Conservation (phyloP, 2,797 vertebrate genomes). For the Phoebastria nigripes region DNA sequence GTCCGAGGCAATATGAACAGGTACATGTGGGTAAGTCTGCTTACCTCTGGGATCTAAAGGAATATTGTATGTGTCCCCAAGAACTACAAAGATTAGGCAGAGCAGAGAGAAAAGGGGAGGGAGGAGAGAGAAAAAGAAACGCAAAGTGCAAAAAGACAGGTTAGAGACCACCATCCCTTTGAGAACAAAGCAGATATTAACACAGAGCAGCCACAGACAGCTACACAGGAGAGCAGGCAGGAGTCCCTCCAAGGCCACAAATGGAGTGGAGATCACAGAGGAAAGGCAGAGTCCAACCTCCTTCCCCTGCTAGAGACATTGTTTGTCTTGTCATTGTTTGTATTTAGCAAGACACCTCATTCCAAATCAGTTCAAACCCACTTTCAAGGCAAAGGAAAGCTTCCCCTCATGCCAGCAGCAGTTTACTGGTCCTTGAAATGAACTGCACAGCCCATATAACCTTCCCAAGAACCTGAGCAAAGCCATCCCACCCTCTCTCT, state of each 20-base stretch:
- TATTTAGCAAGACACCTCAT: not conserved
- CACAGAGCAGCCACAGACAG: conserved; percentile 67
- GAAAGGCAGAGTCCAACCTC: not conserved
- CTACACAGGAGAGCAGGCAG: not conserved
- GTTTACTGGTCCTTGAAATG: not conserved
- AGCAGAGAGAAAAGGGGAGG: conserved; percentile 75
- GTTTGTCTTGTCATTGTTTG: not conserved
- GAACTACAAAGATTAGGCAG: conserved; percentile 88
- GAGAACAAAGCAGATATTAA: conserved; percentile 75
- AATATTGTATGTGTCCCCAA: conserved; percentile 99
- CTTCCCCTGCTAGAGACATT: not conserved
- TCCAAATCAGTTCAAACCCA: not conserved
- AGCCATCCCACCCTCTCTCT: not conserved
- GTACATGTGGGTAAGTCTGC: conserved; percentile 60
- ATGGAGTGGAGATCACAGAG: not conserved
- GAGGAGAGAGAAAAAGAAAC: conserved; percentile 73
- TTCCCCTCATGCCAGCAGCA: not conserved
- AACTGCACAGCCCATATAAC: not conserved
- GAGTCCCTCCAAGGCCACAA: not conserved
- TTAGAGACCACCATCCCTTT: conserved; percentile 82
- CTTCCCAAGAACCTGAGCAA: not conserved
- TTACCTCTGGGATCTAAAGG: conserved; percentile 99
- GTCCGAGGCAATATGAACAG: not conserved
- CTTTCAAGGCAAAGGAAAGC: not conserved
- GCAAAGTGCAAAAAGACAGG: conserved; percentile 84